phyloP scores from a whole-genome alignment of 1,140 invertebrate species.

The Plodia interpunctella region DNA sequence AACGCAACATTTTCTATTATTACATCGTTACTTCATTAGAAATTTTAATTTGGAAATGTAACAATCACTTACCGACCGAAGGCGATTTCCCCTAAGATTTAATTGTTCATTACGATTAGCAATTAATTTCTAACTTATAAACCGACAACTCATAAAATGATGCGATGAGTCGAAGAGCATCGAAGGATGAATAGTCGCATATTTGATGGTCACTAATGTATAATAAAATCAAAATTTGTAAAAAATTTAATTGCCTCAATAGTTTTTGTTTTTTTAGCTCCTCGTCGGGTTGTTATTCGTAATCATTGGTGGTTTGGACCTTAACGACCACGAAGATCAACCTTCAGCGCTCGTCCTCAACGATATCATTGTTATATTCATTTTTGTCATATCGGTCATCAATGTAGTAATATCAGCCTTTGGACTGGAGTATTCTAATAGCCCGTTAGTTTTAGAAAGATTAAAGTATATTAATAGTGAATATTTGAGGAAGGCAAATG shows the following conservation, averaged over 20 bases:
- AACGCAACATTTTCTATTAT: no score
- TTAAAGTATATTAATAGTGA: conserved; percentile 55
- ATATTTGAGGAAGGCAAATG: conserved; percentile 56
- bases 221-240: not conserved
- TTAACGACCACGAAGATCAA: conserved; percentile 85
- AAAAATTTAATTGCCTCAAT: not conserved
- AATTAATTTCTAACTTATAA: no score
- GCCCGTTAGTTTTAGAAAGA: conserved; percentile 74
- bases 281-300: conserved; percentile 88
- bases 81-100: no score
- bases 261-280: conserved; percentile 77
- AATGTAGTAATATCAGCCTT: conserved; percentile 90
- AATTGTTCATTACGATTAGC: no score
- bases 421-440: conserved; percentile 86
- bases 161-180: conserved; percentile 6
- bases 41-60: no score
- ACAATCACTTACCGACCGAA: no score
- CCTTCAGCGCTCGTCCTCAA: conserved; percentile 85
- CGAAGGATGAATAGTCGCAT: conserved; percentile 2
- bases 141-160: not conserved
- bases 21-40: no score
- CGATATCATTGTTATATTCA: conserved; percentile 86
- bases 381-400: conserved; percentile 87
- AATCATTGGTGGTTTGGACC: conserved; percentile 87
- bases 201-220: conserved; percentile 2